phyloP scores from a whole-genome alignment of 2,888 invertebrate species.

The Cerastis leucographa region DNA sequence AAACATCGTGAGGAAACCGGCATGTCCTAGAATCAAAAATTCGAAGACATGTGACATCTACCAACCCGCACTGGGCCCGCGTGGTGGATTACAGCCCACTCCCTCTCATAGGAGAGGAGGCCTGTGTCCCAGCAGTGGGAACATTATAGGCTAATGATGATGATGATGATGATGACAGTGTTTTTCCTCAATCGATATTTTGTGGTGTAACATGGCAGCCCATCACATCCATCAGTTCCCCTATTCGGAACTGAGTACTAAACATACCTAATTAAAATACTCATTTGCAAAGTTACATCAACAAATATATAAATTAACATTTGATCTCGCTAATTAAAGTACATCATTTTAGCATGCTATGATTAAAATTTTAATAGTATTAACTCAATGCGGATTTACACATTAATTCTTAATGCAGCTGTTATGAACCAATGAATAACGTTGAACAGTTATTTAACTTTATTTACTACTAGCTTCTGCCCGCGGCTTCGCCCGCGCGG shows the following conservation, averaged over 20 bases:
- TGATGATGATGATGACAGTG: no score
- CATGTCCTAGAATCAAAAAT: no score
- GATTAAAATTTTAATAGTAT: slow-evolving; percentile 57
- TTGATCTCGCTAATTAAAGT: slow-evolving; percentile 25
- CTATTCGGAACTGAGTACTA: not conserved
- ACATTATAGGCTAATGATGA: no score
- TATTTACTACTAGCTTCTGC: slow-evolving; percentile 10
- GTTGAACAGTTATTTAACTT: not conserved
- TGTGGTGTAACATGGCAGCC: not conserved
- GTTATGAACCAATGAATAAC: slow-evolving; percentile 35
- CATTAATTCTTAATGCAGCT: slow-evolving; percentile 43
- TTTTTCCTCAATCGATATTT: not conserved
- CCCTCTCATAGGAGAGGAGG: no score
- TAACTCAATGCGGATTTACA: slow-evolving; percentile 32
- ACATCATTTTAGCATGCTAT: slow-evolving; percentile 55
- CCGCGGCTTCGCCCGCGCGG: no score
- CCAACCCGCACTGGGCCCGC: no score
- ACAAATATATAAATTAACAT: slow-evolving; percentile 8
- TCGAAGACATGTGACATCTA: no score
- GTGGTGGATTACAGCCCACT: no score
- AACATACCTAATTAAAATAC: slow-evolving; percentile 10
- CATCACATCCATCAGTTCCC: not conserved
- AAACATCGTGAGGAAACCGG: no score
- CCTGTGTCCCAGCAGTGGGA: no score
- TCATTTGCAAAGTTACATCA: not conserved